Percentiles rank a stretch among this genome's conserved stretches.
These are phyloP conservation scores for Gallinago media DNA, from an alignment of 2,113 vertebrate genomes.

Conservation along the genomic window DNA sequence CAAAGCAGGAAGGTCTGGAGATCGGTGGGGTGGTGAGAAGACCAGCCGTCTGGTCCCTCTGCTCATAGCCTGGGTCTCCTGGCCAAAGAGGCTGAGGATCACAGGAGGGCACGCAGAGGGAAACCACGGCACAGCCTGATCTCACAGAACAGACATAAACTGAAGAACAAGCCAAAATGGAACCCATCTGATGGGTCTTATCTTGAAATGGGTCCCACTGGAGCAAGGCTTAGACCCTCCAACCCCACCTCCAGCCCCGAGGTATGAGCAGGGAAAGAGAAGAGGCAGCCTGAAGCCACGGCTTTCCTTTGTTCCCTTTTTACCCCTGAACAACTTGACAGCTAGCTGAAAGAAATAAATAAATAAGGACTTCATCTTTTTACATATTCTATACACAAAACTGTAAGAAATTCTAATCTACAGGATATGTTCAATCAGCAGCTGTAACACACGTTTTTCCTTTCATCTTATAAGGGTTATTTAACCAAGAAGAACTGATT, in stretches of 20 bases:
- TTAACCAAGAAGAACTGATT: background rate
- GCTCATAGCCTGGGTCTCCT: background rate
- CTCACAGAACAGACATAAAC: background rate
- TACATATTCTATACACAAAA: background rate
- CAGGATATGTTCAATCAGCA: background rate
- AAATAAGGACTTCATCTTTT: background rate
- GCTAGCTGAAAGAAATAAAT: background rate
- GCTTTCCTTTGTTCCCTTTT: background rate
- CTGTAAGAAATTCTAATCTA: background rate
- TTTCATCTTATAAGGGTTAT: background rate
- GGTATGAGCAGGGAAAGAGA: background rate
- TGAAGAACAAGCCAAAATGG: background rate
- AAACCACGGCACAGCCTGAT: background rate
- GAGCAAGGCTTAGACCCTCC: background rate
- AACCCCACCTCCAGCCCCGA: rapidly evolving
- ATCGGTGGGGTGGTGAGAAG: background rate
- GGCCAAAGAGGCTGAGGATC: background rate
- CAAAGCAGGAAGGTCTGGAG: background rate
- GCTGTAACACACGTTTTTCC: background rate
- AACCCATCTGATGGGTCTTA: background rate
- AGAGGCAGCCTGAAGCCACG: background rate
- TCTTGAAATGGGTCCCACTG: background rate
- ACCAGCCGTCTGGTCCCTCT: rapidly evolving
- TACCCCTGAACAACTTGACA: background rate
- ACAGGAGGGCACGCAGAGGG: background rate